phyloP scores from a whole-genome alignment of 2,797 vertebrate species.

The Tachyglossus aculeatus region DNA sequence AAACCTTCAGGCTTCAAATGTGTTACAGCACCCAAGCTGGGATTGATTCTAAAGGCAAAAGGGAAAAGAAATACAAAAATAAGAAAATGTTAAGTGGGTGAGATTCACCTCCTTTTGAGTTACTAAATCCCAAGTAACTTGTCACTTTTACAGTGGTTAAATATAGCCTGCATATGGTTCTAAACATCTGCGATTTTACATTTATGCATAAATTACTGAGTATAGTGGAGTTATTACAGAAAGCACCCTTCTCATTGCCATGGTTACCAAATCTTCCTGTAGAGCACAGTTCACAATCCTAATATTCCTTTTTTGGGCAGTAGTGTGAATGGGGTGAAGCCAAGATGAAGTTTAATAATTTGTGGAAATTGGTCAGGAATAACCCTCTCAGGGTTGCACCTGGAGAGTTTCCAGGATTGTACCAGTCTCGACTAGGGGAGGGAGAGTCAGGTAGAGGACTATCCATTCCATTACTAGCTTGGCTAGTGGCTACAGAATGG shows the following conservation, averaged over 20 bases:
- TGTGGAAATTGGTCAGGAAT: too few relatives aligned
- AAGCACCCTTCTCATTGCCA: slow-evolving; percentile 36
- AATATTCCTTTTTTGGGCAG: too few relatives aligned
- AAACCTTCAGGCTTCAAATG: too few relatives aligned
- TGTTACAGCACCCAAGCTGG: rapidly evolving
- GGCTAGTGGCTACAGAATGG: too few relatives aligned
- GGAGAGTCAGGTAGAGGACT: too few relatives aligned
- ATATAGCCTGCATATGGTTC: slow-evolving; percentile 63
- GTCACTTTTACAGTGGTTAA: slow-evolving; percentile 38
- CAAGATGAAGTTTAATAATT: too few relatives aligned
- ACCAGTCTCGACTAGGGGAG: too few relatives aligned
- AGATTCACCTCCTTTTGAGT: slow-evolving; percentile 35
- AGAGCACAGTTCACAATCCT: slow-evolving; percentile 12
- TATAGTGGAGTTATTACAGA: slow-evolving; percentile 47
- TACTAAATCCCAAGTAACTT: slow-evolving; percentile 53
- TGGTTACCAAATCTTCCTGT: slow-evolving; percentile 39
- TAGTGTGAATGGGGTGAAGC: too few relatives aligned
- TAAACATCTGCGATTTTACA: slow-evolving; percentile 62
- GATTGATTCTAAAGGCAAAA: neutral
- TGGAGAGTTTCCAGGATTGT: too few relatives aligned
- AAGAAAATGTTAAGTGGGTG: neutral
- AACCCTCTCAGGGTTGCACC: too few relatives aligned
- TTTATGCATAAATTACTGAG: slow-evolving; percentile 62
- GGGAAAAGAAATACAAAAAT: neutral
- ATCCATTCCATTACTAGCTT: too few relatives aligned